Conservation (phyloP, 2,797 vertebrate species). For the Neoniphon sammara region DNA sequence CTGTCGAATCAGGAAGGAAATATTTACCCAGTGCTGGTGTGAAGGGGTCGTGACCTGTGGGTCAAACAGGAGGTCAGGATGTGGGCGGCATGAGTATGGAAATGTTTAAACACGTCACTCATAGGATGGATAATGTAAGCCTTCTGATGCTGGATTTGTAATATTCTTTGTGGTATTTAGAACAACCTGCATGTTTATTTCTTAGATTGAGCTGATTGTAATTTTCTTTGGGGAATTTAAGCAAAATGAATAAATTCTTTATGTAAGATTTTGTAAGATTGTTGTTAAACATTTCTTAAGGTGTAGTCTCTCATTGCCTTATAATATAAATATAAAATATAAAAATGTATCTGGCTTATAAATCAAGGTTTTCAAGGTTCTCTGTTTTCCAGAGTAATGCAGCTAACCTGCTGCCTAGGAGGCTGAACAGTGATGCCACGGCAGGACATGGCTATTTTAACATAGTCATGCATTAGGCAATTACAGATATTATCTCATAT, state of each 20-base stretch:
- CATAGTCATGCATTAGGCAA: slow-evolving; percentile 1
- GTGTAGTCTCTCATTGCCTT: too few relatives aligned
- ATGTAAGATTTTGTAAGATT: too few relatives aligned
- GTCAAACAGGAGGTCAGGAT: slow-evolving; percentile 65
- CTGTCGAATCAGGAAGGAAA: slow-evolving; percentile 70
- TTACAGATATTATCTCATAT: background rate
- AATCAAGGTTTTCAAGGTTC: too few relatives aligned
- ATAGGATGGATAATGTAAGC: slow-evolving; percentile 29
- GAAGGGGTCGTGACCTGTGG: slow-evolving; percentile 67
- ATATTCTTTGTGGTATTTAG: slow-evolving; percentile 25
- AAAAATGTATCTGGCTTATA: too few relatives aligned
- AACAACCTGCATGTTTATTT: slow-evolving; percentile 7
- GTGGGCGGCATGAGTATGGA: slow-evolving; percentile 58
- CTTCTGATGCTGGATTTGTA: slow-evolving; percentile 24
- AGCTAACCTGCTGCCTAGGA: too few relatives aligned
- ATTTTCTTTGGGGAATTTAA: slow-evolving; percentile 7
- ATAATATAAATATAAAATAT: too few relatives aligned
- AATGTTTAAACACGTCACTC: slow-evolving; percentile 61
- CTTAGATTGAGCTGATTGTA: background rate
- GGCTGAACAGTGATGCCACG: too few relatives aligned
- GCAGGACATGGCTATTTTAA: background rate
- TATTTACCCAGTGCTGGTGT: slow-evolving; percentile 71
- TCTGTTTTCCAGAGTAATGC: too few relatives aligned
- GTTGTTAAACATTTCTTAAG: too few relatives aligned
- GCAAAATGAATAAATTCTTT: too few relatives aligned